Base-by-base conservation (phyloP, 2,888 invertebrate genomes). In the Thyatira batis region DNA sequence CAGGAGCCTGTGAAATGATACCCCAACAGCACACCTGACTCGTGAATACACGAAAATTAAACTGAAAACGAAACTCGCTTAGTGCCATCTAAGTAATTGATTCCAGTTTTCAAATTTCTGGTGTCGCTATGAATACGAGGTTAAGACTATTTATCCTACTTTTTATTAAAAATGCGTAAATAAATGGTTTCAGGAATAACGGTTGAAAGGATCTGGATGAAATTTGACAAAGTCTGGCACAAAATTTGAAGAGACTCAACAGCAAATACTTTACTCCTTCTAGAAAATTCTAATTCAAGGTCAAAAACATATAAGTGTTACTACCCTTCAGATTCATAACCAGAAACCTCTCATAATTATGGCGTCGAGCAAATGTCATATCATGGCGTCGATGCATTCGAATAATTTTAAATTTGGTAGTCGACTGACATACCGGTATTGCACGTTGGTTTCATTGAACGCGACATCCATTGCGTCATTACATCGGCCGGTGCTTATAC, bases 401-500 rank as follows among this genome's bases (percentile, higher is more conserved):
- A 30, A n/a, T n/a, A n/a, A 33, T 33, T 33, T 33, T 33, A 33
- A 33, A 33, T 33, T 33, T 5, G 5, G 33, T 0, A 13, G 2
- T 2, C 39, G 17, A 5, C 39, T 39, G n/a, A 8, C 39, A 0
- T 4, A 6, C 13, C 33, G 13, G 4, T 2, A 23, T 23, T 2
- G 13, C 4, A 17, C 57, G 66, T 63, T 52, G 55, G 54, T 61
- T 63, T 68, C 64, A 62, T 61, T 68, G 69, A 65, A 54, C 55
- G 46, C 61, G 45, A 49, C 56, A 65, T 76, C 66, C 76, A 76
- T 72, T 60, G 73, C 69, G 49, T 54, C 58, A 50, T 63, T 46
- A 13, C 52, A 53, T 55, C 52, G 39, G 50, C 57, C 58, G 58
- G 65, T 72, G 72, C 74, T 77, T 73, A 73, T 71, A 61, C 59